These are phyloP conservation scores for Lagopus muta DNA, from an alignment of 2,113 vertebrate genomes.

Conservation along the genomic window DNA sequence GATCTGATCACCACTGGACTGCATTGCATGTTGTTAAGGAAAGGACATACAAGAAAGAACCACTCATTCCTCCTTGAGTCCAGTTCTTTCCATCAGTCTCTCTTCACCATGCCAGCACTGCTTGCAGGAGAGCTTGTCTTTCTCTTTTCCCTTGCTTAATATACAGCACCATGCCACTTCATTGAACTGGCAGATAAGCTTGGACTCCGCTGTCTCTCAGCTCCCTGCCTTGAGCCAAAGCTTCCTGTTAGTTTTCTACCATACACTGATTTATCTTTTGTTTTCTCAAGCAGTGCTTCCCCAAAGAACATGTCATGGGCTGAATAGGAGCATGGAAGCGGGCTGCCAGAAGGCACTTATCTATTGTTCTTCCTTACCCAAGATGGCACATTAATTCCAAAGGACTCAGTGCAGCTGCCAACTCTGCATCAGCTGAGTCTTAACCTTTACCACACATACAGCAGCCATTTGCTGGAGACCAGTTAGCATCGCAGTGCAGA, in stretches of 20 bases:
- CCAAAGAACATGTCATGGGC: not conserved
- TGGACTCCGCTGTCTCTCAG: not conserved
- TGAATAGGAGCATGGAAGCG: not conserved
- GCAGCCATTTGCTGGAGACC: not conserved
- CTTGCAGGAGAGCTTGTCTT: not conserved
- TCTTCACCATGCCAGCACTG: not conserved
- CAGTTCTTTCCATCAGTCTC: not conserved
- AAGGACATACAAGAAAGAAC: not conserved
- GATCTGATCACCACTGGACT: not conserved
- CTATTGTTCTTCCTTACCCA: not conserved
- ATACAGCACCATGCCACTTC: not conserved
- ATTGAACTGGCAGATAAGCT: not conserved
- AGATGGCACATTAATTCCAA: not conserved
- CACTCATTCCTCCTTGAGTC: not conserved
- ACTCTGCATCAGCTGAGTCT: not conserved
- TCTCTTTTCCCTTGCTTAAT: not conserved
- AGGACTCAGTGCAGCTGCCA: not conserved
- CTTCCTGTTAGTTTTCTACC: not conserved
- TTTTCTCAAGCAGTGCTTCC: not conserved
- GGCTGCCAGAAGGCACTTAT: not conserved
- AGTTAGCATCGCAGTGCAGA: not conserved
- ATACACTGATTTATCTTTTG: not conserved
- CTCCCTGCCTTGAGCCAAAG: not conserved
- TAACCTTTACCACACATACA: rapidly evolving
- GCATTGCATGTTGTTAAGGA: not conserved